Base-by-base conservation (phyloP, 2,888 invertebrate genomes). In the Pseudococcus longispinus region DNA sequence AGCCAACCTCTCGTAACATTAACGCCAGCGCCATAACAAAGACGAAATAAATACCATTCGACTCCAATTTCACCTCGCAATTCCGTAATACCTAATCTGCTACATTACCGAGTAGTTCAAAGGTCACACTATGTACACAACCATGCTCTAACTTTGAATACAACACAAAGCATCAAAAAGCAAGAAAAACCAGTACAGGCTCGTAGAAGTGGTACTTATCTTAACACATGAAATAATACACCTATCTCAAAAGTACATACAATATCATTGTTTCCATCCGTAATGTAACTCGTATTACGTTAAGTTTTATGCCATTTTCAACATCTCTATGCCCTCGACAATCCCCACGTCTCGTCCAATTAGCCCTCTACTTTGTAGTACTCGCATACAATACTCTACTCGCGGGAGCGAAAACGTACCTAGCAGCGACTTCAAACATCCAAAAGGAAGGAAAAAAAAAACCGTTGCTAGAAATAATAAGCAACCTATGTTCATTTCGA, bases 401-500 rank as follows among this genome's bases (percentile, higher is more conserved):
- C 60, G 23, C 18, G 55, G 55, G 55, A 60, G 23, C 11, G 11
- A 23, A 1, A 60, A 60, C 23, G 20, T 13, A 23, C 9, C 20
- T 20, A 60, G 23, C 60, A 60, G 37, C 37, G 4, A 60, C 60
- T 60, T 60, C n/a, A 55, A 55, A 55, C 55, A 55, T 3, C 1
- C 55, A 55, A 18, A 2, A 51, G 18, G n/a, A 55, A 3, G 4
- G 60, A 23, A 60, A 2, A 23, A 20, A 23, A n/a, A 60, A 51
- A 51, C 18, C 60, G 2, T 60, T 23, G 60, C 60, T 60, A 60
- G 23, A 23, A 23, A 51, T 60, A 70, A 70, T 32, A 70, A 70
- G 29, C 70, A 29, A 70, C 29, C 29, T 70, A 70, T 70, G 70
- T 70, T 70, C 70, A 70, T 70, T 70, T 70, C 70, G 29, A 32